Evolutionary conservation across 1,140 invertebrate species (phyloP).

Genomic region (Batillaria attramentaria): DNA sequence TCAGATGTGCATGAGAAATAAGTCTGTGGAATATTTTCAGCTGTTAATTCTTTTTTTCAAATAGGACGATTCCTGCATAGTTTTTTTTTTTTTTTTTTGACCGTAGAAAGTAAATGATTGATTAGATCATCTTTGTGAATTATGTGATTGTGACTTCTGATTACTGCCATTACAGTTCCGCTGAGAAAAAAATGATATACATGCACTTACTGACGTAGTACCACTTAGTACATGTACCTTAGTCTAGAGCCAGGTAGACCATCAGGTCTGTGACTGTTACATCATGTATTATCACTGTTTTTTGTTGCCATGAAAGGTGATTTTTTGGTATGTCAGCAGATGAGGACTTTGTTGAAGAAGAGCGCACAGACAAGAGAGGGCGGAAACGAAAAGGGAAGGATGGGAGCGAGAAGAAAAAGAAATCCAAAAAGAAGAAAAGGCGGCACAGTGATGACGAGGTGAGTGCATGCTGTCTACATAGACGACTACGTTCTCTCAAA

Average conservation of each 20-base stretch:
- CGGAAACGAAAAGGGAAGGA: slow-evolving; percentile 66
- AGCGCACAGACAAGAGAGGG: slow-evolving; percentile 58
- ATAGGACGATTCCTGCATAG: neutral
- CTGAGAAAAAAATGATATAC: too few relatives aligned
- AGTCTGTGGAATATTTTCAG: neutral
- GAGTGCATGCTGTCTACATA: neutral
- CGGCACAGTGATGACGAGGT: slow-evolving; percentile 56
- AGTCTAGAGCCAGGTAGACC: too few relatives aligned
- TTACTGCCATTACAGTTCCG: too few relatives aligned
- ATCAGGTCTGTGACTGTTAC: too few relatives aligned
- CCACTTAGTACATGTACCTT: too few relatives aligned
- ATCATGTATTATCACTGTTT: too few relatives aligned
- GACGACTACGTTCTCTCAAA: too few relatives aligned
- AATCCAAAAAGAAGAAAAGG: slow-evolving; percentile 62
- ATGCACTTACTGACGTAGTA: too few relatives aligned
- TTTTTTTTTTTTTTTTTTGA: neutral
- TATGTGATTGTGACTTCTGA: too few relatives aligned
- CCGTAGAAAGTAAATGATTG: neutral
- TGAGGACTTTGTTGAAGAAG: slow-evolving; percentile 46
- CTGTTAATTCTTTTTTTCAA: neutral
- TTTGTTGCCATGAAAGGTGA: too few relatives aligned
- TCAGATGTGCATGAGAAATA: too few relatives aligned
- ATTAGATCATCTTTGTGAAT: neutral
- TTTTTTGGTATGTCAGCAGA: slow-evolving; percentile 31
- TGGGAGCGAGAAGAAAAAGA: slow-evolving; percentile 61